Conservation (phyloP, 2,888 invertebrate species). For the Lottia scabra region DNA sequence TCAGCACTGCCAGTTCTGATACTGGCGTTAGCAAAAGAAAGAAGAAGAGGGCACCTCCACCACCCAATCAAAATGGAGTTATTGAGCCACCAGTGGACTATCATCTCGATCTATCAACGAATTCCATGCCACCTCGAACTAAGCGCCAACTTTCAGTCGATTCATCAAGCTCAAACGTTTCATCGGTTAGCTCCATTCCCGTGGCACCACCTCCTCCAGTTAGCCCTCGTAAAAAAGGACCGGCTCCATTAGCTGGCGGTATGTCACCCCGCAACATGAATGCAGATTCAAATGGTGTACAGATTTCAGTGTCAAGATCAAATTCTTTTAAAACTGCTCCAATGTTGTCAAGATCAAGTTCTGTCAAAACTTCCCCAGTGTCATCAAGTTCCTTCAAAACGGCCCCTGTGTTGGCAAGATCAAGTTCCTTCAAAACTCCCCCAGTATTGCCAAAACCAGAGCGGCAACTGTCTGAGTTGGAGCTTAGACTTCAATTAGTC, state of each 20-base stretch:
- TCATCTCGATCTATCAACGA: conserved; percentile 37
- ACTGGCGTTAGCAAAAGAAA: conserved; percentile 47
- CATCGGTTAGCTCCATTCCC: background rate
- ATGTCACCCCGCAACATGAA: background rate
- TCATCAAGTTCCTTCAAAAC: background rate
- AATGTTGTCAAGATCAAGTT: background rate
- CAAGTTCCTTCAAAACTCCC: background rate
- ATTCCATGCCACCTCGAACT: conserved; percentile 12
- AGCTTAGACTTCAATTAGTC: conserved; percentile 1
- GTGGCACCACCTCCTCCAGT: conserved; percentile 23
- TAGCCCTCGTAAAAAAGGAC: conserved; percentile 13
- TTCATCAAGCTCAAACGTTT: conserved; percentile 12
- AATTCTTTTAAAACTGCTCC: too few species aligned
- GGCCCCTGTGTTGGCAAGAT: background rate
- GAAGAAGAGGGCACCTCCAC: conserved; percentile 54
- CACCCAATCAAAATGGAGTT: conserved; percentile 36
- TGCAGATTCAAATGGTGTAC: background rate
- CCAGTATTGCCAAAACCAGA: background rate
- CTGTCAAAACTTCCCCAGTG: background rate
- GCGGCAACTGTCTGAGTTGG: background rate
- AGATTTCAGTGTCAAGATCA: background rate
- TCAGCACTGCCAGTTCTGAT: conserved; percentile 41
- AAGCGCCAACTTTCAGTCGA: conserved; percentile 5
- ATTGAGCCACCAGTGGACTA: conserved; percentile 53
- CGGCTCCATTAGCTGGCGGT: background rate